phyloP scores from a whole-genome alignment of 2,797 vertebrate genomes.

The Lates japonicus region DNA sequence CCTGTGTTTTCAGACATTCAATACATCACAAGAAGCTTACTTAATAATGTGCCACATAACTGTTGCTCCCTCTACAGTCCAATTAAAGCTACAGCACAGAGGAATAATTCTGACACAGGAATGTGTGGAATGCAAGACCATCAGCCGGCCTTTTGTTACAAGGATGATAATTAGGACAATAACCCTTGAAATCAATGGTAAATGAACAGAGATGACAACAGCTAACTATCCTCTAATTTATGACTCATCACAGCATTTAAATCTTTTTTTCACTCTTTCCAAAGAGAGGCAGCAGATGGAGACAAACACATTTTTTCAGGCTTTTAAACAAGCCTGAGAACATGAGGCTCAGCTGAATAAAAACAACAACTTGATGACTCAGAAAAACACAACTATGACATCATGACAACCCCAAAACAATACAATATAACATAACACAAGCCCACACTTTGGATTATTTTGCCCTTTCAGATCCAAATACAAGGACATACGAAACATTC shows the following conservation, averaged over 20 bases:
- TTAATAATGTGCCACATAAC: background rate
- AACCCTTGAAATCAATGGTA: slow-evolving; percentile 3
- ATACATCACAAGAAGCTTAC: background rate
- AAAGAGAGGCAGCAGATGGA: slow-evolving; percentile 54
- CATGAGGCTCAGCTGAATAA: background rate
- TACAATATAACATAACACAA: background rate
- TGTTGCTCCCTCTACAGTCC: slow-evolving; percentile 63
- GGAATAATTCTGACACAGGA: slow-evolving; percentile 19
- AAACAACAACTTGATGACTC: slow-evolving; percentile 44
- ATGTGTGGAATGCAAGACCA: slow-evolving; percentile 61
- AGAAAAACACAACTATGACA: background rate
- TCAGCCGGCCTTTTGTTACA: background rate
- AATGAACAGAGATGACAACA: slow-evolving; percentile 12
- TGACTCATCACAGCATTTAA: background rate
- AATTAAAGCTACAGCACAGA: slow-evolving; percentile 19
- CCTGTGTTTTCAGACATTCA: slow-evolving; percentile 3
- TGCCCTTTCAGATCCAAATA: background rate
- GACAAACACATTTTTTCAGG: slow-evolving; percentile 30
- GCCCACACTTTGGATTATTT: background rate
- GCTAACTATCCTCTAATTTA: background rate
- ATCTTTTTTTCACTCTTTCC: slow-evolving; percentile 3
- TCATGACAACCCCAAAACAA: slow-evolving; percentile 6
- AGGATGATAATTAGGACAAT: slow-evolving; percentile 10
- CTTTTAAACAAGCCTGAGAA: slow-evolving; percentile 13
- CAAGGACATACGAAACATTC: background rate